Conservation (phyloP, 2,888 invertebrate genomes). For the Subacronicta megacephala region DNA sequence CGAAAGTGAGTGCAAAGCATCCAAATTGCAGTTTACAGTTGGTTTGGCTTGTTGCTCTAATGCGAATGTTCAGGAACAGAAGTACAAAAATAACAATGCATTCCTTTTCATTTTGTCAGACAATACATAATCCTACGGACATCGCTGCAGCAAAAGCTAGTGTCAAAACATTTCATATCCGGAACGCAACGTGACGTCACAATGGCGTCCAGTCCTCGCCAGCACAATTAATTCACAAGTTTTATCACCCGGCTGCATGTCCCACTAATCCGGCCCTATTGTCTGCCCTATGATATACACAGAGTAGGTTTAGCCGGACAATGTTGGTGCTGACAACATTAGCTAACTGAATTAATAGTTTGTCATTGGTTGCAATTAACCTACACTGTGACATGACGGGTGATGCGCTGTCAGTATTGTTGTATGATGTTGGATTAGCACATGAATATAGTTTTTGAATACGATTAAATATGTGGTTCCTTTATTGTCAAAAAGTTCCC, state of each 20-base stretch:
- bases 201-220: conserved; percentile 33
- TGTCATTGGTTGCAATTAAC: conserved; percentile 53
- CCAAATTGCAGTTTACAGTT: background rate
- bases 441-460: background rate
- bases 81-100: background rate
- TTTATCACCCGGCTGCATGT: conserved; percentile 54
- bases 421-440: conserved; percentile 8
- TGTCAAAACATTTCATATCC: conserved; percentile 31
- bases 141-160: conserved; percentile 19
- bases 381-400: conserved; percentile 41
- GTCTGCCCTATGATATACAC: conserved; percentile 50
- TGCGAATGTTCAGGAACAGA: background rate
- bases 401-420: conserved; percentile 31
- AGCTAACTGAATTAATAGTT: conserved; percentile 58
- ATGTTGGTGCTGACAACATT: conserved; percentile 48
- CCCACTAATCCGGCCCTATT: conserved; percentile 52
- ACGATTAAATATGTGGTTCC: too few species aligned
- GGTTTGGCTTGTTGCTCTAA: background rate
- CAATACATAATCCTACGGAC: background rate
- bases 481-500: too few species aligned
- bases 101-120: conserved; percentile 1
- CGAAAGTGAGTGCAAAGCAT: background rate
- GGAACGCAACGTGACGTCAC: conserved; percentile 16
- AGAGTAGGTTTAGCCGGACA: conserved; percentile 46
- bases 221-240: conserved; percentile 52